Evolutionary conservation across 92 coral and sea anemone species (phyloP).

Genomic region (Zoanthus solanderi): DNA sequence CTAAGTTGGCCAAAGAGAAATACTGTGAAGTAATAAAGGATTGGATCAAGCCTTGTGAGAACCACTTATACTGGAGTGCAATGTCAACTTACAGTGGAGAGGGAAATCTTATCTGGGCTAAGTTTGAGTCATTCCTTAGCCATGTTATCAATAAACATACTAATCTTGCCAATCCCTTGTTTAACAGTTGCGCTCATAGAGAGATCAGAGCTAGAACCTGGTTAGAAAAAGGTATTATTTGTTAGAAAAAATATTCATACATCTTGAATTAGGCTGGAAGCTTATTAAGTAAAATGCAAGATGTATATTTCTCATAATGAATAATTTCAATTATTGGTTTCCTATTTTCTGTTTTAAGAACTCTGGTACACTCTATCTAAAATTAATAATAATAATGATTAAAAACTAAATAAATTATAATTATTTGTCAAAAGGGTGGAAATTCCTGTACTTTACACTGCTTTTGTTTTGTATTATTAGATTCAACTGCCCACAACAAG

Average conservation of each 20-base stretch:
- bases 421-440: no score
- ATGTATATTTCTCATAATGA: no score
- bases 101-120: slow-evolving; percentile 19
- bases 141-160: background rate
- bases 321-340: no score
- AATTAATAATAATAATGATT: no score
- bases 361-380: no score
- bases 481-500: background rate
- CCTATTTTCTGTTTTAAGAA: no score
- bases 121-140: slow-evolving; percentile 23
- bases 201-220: background rate
- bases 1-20: background rate
- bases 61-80: slow-evolving; percentile 14
- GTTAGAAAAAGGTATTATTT: background rate
- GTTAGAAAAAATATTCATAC: background rate
- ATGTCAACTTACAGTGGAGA: background rate
- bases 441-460: background rate
- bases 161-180: background rate
- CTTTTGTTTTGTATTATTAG: background rate
- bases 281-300: background rate
- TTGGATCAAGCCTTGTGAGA: slow-evolving; percentile 16
- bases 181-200: slow-evolving; percentile 2
- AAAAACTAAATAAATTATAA: no score
- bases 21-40: background rate
- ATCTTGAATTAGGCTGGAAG: background rate